Conservation (phyloP, 2,797 vertebrate genomes). For the Megalops cyprinoides region DNA sequence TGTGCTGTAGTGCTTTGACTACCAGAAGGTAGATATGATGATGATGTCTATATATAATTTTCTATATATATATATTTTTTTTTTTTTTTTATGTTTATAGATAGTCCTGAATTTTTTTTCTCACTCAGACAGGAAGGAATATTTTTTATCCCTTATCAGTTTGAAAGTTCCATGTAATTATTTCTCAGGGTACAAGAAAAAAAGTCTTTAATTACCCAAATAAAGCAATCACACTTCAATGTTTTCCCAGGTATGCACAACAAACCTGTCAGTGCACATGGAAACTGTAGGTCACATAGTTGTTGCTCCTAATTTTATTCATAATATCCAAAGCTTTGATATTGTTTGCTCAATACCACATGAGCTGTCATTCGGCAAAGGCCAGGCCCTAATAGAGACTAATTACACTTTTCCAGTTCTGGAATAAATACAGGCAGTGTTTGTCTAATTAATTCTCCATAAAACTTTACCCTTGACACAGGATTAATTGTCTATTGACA, state of each 20-base stretch:
- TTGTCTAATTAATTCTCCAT: slow-evolving; percentile 16
- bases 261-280: neutral
- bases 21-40: too few species aligned
- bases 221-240: neutral
- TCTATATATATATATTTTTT: too few species aligned
- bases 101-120: too few species aligned
- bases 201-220: slow-evolving; percentile 8
- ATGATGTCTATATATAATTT: too few species aligned
- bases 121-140: too few species aligned
- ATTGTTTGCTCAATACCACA: slow-evolving; percentile 4
- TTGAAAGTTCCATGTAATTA: neutral
- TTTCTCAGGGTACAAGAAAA: neutral
- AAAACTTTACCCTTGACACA: neutral
- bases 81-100: too few species aligned
- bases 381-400: slow-evolving; percentile 9
- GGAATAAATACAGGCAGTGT: slow-evolving; percentile 10
- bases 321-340: neutral
- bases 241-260: slow-evolving; percentile 7
- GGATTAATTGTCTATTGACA: slow-evolving; percentile 12
- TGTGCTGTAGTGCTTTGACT: too few species aligned
- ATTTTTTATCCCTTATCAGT: neutral
- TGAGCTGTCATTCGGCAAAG: neutral
- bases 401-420: slow-evolving; percentile 13
- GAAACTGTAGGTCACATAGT: neutral
- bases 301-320: slow-evolving; percentile 8